Evolutionary conservation across 2,113 vertebrate species (phyloP), one percentile per base, ranked within the genome.

Genomic region (Hyla sarda): DNA sequence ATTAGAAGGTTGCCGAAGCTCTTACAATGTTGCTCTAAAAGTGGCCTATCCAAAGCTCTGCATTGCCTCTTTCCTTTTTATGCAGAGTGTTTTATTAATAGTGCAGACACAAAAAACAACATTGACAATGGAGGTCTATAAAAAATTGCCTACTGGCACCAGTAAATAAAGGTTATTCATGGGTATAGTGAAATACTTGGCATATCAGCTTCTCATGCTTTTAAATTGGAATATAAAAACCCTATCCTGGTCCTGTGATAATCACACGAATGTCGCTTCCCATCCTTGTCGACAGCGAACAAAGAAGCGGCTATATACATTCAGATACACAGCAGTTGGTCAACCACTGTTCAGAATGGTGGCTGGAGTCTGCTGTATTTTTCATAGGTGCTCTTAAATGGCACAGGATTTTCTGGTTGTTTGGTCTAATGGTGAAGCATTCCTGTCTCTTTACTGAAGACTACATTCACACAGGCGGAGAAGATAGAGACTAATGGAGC

Each of bases 1-100:
- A 85, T 87, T 82, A 17, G 7, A 75, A 88, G 80, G 21, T 17
- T 30, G 30, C 52, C 32, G 28, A 58, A 12, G 48, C 16, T 58
- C 25, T n/a, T 77, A 4, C 28, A 71, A 2, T 5, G 52, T 50
- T 45, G 45, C n/a, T 76, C 23, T 25, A 28, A 12, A 48, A 76
- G n/a, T 47, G n/a, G 30, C 45, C 30, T 50, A 17, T 3, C 17
- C 16, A 30, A 67, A 32, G 28, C 62, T 67, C 30, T 19, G 23
- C 62, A 16, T 65, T 65, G 25, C 10, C 60, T 30, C n/a, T 30
- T 16, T 30, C 12, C 3, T 14, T 65, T 65, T 13, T 2, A 19
- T 17, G 1, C 16, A 28, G 14, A 65, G 60, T 60, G 41, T 65
- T 65, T 65, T 65, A 5, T 28, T 30, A 48, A 48, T 5, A 25